These are phyloP conservation scores for Nemotelus nigrinus DNA, from an alignment of 2,888 invertebrate species.

Conservation along the genomic window DNA sequence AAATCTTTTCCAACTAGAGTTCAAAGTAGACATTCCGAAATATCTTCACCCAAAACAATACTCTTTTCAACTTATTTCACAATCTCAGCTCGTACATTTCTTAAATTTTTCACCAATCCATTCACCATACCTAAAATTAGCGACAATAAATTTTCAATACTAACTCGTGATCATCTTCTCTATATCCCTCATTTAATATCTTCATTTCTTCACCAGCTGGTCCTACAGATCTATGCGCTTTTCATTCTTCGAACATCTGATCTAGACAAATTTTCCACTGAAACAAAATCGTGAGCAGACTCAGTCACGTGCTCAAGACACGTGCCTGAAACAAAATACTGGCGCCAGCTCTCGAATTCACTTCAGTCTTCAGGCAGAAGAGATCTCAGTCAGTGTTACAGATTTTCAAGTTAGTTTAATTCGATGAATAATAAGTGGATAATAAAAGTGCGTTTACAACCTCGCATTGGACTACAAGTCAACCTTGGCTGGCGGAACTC, in stretches of 20 bases:
- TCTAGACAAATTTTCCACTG: not conserved
- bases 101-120: too few relatives aligned
- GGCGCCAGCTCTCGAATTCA: slow-evolving; percentile 33
- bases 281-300: slow-evolving; percentile 15
- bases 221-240: not conserved
- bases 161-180: too few relatives aligned
- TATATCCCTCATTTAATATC: not conserved
- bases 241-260: not conserved
- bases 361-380: not conserved
- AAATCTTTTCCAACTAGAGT: too few relatives aligned
- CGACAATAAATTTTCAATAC: too few relatives aligned
- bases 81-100: too few relatives aligned
- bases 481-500: slow-evolving; percentile 39
- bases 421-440: slow-evolving; percentile 8
- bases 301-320: slow-evolving; percentile 17
- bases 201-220: not conserved
- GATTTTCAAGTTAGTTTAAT: not conserved
- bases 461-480: not conserved
- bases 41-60: too few relatives aligned
- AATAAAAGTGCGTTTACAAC: slow-evolving; percentile 1
- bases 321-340: slow-evolving; percentile 25
- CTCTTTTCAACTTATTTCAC: too few relatives aligned
- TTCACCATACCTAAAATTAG: too few relatives aligned
- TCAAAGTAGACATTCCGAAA: too few relatives aligned
- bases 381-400: slow-evolving; percentile 4